Percentiles rank a stretch among this genome's conserved stretches.
phyloP scores from a whole-genome alignment of 1,140 invertebrate genomes.

The Brachystomella parvula region DNA sequence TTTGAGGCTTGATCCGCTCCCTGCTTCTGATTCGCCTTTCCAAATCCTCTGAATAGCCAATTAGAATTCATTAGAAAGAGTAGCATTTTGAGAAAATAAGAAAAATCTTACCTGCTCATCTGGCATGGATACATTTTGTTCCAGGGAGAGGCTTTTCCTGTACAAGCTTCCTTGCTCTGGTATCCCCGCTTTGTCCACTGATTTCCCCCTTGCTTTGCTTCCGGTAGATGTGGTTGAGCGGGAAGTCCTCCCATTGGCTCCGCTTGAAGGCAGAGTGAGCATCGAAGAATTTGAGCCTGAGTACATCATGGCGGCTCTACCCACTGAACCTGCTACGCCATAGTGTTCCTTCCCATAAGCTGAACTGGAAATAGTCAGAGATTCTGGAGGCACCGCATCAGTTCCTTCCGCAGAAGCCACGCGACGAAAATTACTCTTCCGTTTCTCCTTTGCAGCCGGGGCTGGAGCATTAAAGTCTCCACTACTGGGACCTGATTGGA shows the following conservation, averaged over 20 bases:
- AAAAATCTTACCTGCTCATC: conserved; percentile 31
- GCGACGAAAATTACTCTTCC: conserved; percentile 27
- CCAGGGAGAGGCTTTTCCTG: conserved; percentile 64
- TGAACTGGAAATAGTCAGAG: conserved; percentile 4
- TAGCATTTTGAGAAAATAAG: conserved; percentile 9
- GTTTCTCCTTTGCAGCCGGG: conserved; percentile 22
- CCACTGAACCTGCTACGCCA: conserved; percentile 14
- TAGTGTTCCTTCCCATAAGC: conserved; percentile 24
- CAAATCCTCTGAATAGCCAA: conserved; percentile 50
- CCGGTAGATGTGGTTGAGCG: neutral
- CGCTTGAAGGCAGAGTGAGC: conserved; percentile 29
- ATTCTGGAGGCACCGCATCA: conserved; percentile 4
- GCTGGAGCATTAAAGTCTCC: conserved; percentile 26
- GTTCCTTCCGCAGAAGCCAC: conserved; percentile 27
- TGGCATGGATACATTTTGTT: conserved; percentile 52
- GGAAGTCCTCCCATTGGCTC: neutral
- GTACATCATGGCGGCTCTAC: conserved; percentile 14
- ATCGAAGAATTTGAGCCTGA: conserved; percentile 28
- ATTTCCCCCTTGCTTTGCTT: neutral
- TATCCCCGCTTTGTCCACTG: neutral
- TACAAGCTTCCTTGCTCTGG: conserved; percentile 53
- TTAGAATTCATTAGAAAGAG: conserved; percentile 1
- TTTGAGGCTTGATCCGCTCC: conserved; percentile 68
- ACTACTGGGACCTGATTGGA: conserved; percentile 26
- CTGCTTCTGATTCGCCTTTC: conserved; percentile 58